Conservation (phyloP, 2,797 vertebrate genomes). For the Silurus lanzhouensis region DNA sequence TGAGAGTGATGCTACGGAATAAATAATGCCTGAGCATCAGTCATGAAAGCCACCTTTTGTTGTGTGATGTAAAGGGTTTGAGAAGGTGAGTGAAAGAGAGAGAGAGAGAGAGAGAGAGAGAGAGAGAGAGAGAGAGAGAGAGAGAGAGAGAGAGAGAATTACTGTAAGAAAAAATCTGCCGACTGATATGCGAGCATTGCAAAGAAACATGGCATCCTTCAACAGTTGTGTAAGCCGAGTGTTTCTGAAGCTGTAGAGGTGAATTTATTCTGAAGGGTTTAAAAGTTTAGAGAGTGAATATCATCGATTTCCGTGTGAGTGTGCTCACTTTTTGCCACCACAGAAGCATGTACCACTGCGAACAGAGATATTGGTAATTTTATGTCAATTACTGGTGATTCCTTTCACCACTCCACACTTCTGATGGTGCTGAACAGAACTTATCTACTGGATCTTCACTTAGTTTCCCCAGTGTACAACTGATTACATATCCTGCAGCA, state of each 20-base stretch:
- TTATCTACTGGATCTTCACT: neutral
- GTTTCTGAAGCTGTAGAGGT: neutral
- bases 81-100: neutral
- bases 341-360: neutral
- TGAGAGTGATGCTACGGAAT: neutral
- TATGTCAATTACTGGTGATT: neutral
- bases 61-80: neutral
- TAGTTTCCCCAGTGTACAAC: neutral
- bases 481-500: neutral
- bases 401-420: neutral
- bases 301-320: neutral
- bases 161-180: neutral
- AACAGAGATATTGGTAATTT: neutral
- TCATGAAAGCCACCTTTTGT: constrained; percentile 15
- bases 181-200: neutral
- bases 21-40: constrained; percentile 11
- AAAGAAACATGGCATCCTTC: neutral
- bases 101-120: neutral
- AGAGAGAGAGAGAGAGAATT: neutral
- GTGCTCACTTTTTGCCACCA: neutral
- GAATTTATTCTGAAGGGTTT: neutral
- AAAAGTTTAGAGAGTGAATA: constrained; percentile 1
- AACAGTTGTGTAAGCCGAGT: constrained; percentile 3
- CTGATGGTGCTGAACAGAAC: neutral
- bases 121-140: neutral